Conservation (phyloP, 2,888 invertebrate species). For the Sisyra terminalis region DNA sequence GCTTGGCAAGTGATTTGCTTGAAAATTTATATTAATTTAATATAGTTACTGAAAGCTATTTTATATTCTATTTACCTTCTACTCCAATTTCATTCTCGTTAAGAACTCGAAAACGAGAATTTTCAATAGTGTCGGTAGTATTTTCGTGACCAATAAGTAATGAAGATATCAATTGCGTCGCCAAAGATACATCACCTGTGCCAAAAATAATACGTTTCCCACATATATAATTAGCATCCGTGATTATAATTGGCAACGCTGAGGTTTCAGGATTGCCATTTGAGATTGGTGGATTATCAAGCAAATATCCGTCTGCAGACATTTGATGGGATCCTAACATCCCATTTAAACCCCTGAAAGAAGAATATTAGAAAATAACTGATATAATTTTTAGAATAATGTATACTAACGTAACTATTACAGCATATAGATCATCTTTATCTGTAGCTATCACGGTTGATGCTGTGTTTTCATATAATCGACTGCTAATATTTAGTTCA, state of each 20-base stretch:
- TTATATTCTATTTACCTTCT: conserved; percentile 21
- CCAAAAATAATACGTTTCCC: conserved; percentile 34
- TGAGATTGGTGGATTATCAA: conserved; percentile 25
- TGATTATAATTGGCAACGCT: conserved; percentile 24
- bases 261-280: conserved; percentile 17
- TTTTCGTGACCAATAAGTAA: conserved; percentile 29
- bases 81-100: conserved; percentile 22
- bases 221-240: conserved; percentile 26
- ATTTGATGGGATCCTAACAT: conserved; percentile 33
- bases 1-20: conserved; percentile 21
- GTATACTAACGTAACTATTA: conserved; percentile 43
- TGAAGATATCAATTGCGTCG: conserved; percentile 30
- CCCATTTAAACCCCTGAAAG: conserved; percentile 33
- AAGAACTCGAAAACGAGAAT: conserved; percentile 28
- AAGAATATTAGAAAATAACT: neutral
- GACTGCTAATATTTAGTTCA: conserved; percentile 18
- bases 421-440: conserved; percentile 45
- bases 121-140: conserved; percentile 30
- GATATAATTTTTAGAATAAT: conserved; percentile 7
- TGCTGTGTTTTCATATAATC: conserved; percentile 27
- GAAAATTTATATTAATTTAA: conserved; percentile 15
- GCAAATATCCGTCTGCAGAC: conserved; percentile 32
- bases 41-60: neutral
- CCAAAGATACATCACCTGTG: conserved; percentile 30
- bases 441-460: conserved; percentile 49